Evolutionary conservation across 2,113 vertebrate genomes (phyloP).

Genomic region (Sardina pilchardus): DNA sequence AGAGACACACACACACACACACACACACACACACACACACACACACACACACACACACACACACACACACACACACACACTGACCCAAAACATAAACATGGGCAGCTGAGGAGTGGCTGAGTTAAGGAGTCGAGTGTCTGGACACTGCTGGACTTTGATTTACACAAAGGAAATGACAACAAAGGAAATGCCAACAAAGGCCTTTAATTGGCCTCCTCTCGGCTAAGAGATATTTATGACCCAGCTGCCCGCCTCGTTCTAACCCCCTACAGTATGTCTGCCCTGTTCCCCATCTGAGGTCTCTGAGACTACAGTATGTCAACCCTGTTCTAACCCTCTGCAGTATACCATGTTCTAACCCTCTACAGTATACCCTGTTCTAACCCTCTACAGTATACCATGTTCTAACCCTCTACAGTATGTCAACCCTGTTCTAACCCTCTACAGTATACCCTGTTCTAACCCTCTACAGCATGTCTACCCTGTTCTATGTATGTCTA

Average conservation of each 20-base stretch:
- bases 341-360: background rate
- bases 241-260: background rate
- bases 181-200: conserved; percentile 5
- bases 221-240: background rate
- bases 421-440: too few relatives aligned
- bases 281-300: too few relatives aligned
- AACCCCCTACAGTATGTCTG: background rate
- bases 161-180: background rate
- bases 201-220: background rate
- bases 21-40: too few relatives aligned
- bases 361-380: background rate
- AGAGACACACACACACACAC: too few relatives aligned
- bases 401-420: too few relatives aligned
- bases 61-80: background rate
- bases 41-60: background rate
- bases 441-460: too few relatives aligned
- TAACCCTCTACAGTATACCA: too few relatives aligned
- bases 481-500: too few relatives aligned
- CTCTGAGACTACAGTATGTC: too few relatives aligned
- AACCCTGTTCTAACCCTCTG: too few relatives aligned
- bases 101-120: background rate
- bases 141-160: background rate
- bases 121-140: background rate
- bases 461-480: too few relatives aligned
- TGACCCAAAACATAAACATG: background rate